Evolutionary conservation across 2,797 vertebrate species (phyloP), one percentile per base, ranked within the genome.

Genomic region (Choloepus didactylus): DNA sequence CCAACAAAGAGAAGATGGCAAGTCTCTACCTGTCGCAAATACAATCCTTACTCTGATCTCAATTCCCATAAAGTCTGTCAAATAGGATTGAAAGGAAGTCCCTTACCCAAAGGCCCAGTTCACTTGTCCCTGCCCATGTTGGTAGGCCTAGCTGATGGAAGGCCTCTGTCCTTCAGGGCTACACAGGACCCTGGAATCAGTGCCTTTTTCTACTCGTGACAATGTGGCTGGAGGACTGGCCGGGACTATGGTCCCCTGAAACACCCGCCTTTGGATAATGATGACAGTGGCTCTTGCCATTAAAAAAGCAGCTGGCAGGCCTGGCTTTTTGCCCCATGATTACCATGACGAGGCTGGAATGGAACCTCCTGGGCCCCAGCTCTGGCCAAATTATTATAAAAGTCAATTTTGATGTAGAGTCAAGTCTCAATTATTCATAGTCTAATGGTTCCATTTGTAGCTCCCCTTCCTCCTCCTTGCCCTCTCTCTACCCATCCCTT

Each of bases 341-440:
- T 67, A 66, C 88, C 66, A 66, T 44, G 76, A 93, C 2, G 5
- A 70, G 76, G 87, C 49, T 89, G 44, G 38, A 94, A 94, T 3
- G 23, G 19, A 88, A 59, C 10, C 59, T 94, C 29, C 51, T 72
- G 87, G 90, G 92, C 46, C 62, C 38, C 31, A 11, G 35, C 14
- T 59, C 31, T 54, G 31, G 70, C 76, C 94, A 73, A 92, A 56
- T 10, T 54, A 59, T 77, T 59, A 73, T 60, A 69, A 81, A 86
- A 90, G 56, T 67, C 92, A 54, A 87, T 87, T 95, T 96, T 41
- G 54, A 80, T 84, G 66, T 21, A 49, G 76, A 91, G 41, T 41
- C 35, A 19, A 7, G 60, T 64, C 60, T 97, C 93, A 91, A 54
- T 96, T 96, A 96, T 97, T 97, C 94, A 92, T 76, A 79, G 54